Evolutionary conservation across 2,888 invertebrate genomes (phyloP), one percentile per base, ranked within the genome.

Genomic region (Lepidonotus clava): DNA sequence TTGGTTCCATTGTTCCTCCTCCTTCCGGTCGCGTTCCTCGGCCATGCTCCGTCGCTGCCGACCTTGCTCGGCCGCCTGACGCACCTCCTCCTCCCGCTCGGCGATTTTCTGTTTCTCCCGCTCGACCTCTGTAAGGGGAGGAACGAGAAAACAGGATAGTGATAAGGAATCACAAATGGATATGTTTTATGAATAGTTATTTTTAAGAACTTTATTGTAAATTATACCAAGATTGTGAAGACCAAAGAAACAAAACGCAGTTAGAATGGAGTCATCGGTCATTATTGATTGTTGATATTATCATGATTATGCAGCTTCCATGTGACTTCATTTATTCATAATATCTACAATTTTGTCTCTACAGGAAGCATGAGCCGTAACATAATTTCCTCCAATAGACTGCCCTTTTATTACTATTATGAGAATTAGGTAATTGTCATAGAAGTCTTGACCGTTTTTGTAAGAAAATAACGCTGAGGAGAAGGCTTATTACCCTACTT

Each of bases 21-120:
- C 51, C 24, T 41, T 21, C 21, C 71, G 34, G 36, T 71, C 71
- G 36, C 71, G 71, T 34, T 71, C 71, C 36, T 80, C 80, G 5
- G 46, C 46, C 28, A 80, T 1, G 21, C 28, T 32, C 5, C 41
- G 24, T 24, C 80, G 40, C 28, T 41, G 80, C 5, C 51, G 80
- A 32, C 46, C 80, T 32, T 80, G 46, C 28, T 41, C 46, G 8
- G 24, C 46, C 1, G 34, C 32, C 28, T 46, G 80, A 11, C 46
- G 41, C 18, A 21, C 80, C 28, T 41, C 46, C 6, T 40, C 80
- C 80, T 80, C 80, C 28, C 80, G 80, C 28, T 80, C 80, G 11
- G 41, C 46, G 24, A 80, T 80, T 0, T 46, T 41, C 46, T 80
- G 28, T 2, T 24, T 28, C 51, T 80, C 80, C 41, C 34, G 41